These are phyloP conservation scores for Petrocephalus schoutedeni DNA, from an alignment of 2,797 vertebrate species.

Conservation along the genomic window DNA sequence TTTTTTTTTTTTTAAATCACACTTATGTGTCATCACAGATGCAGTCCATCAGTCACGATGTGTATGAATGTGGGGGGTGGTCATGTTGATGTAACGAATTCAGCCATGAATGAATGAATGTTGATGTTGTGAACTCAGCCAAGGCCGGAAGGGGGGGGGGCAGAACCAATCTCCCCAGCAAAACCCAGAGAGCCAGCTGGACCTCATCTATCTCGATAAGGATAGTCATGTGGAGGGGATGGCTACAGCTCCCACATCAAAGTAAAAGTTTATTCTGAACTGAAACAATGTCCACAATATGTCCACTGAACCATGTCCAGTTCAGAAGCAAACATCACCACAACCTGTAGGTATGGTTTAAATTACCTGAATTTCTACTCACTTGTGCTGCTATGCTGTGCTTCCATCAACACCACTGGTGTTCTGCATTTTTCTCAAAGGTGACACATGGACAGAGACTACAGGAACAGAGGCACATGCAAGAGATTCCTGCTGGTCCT, in stretches of 20 bases:
- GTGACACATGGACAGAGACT: neutral
- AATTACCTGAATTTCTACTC: neutral
- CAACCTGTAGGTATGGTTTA: neutral
- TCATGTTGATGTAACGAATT: too few species aligned
- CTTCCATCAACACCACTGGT: neutral
- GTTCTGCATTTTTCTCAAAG: neutral
- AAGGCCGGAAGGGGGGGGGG: neutral
- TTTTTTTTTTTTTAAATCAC: neutral
- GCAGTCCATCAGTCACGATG: neutral
- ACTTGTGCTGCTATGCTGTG: neutral
- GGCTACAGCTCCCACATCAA: neutral
- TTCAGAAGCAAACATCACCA: neutral
- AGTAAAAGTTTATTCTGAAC: neutral
- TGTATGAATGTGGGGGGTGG: neutral
- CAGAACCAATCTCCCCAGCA: neutral
- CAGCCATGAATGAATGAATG: too few species aligned
- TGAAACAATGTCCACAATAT: neutral
- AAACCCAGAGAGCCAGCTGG: neutral
- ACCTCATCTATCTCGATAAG: neutral
- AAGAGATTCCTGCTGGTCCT: neutral
- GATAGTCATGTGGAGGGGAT: neutral
- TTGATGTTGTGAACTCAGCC: too few species aligned
- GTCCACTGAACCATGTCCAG: neutral
- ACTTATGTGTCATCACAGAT: neutral
- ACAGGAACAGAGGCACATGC: neutral